phyloP scores from a whole-genome alignment of 2,113 vertebrate species.

The Microcebus lehilahytsara region DNA sequence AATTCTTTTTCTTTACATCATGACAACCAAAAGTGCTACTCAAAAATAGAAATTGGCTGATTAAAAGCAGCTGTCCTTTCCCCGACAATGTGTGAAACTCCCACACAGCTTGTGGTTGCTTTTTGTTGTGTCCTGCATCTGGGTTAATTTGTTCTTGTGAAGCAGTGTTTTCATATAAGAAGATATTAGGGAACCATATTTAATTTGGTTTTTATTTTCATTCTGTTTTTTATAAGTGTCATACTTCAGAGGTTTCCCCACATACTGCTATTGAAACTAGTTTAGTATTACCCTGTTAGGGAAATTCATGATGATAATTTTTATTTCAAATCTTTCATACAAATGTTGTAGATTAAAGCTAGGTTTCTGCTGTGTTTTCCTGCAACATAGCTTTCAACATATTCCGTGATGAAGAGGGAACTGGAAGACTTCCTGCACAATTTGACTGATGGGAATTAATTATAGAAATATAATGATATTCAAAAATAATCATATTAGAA shows the following conservation, averaged over 20 bases:
- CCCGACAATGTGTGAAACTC: neutral
- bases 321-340: slow-evolving; percentile 55
- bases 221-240: slow-evolving; percentile 12
- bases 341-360: slow-evolving; percentile 68
- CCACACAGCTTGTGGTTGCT: slow-evolving; percentile 5
- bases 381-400: slow-evolving; percentile 52
- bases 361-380: slow-evolving; percentile 65
- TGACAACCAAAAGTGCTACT: slow-evolving; percentile 61
- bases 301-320: slow-evolving; percentile 46
- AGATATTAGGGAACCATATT: slow-evolving; percentile 31
- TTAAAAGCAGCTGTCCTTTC: slow-evolving; percentile 72
- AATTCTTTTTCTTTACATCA: slow-evolving; percentile 72
- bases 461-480: slow-evolving; percentile 79
- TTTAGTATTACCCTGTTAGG: slow-evolving; percentile 8
- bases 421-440: slow-evolving; percentile 68
- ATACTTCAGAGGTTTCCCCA: slow-evolving; percentile 31
- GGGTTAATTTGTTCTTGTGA: slow-evolving; percentile 52
- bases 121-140: slow-evolving; percentile 33
- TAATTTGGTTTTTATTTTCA: slow-evolving; percentile 56
- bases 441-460: slow-evolving; percentile 76
- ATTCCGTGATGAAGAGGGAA: slow-evolving; percentile 55
- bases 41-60: slow-evolving; percentile 64
- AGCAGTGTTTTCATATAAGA: slow-evolving; percentile 15
- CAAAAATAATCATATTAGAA: slow-evolving; percentile 77
- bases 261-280: neutral